Evolutionary conservation across 2,797 vertebrate genomes (phyloP), one percentile per base, ranked within the genome.

Genomic region (Loris lydekkerianus): DNA sequence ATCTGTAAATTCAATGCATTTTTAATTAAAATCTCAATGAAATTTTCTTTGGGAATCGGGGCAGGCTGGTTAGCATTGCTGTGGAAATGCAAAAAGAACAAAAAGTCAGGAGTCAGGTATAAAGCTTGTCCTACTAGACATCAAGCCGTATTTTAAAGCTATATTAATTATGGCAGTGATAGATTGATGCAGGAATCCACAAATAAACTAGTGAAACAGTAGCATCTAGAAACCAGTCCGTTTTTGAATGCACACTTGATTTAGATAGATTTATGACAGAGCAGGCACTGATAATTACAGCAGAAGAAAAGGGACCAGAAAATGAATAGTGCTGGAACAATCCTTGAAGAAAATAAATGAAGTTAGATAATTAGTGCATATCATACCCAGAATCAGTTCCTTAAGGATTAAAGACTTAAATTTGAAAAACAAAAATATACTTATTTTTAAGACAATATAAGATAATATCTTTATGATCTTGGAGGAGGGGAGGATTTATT

Each of bases 1-100:
- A 67, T 87, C 37, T 88, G 4, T 83, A 78, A 96, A 60, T 93
- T 56, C n/a, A 87, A 1, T 84, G 27, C 46, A 27, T 73, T 93
- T 92, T 53, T 69, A 75, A 27, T 61, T 95, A 61, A 63, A 86
- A 58, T 77, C 29, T 85, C 46, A 89, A 67, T 67, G 56, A 43
- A 56, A 81, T 80, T 88, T 90, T 93, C 37, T 67, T 69, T 53
- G 29, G 84, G 65, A 31, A 73, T 34, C 49, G 69, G 25, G 49
- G 29, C 43, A 65, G 27, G 40, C 58, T 53, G 49, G 67, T 27
- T 88, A 21, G 69, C 40, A 89, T 34, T 91, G 81, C 15, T 65
- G 18, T 49, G 21, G 31, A 72, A 87, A 81, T 89, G 40, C 40
- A 81, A 69, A 85, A 95, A 65, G 29, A 75, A 27, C 29, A 60